Percentiles rank a stretch among this genome's conserved stretches.
Evolutionary conservation across 2,113 vertebrate genomes (phyloP).

Genomic region (Lutjanus erythropterus): DNA sequence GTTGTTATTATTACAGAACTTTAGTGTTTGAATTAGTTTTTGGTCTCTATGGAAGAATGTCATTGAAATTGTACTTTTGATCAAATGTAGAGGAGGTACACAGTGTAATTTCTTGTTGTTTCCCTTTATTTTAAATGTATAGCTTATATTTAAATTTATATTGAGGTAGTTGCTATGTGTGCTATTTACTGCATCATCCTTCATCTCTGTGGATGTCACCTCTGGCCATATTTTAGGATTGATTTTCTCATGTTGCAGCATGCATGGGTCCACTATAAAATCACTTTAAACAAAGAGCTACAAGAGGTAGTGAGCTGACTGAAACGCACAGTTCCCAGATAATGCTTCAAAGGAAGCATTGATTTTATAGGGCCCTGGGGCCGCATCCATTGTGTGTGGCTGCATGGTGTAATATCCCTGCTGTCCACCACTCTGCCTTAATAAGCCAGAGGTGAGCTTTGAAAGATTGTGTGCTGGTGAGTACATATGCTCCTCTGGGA

Average conservation of each 20-base stretch:
- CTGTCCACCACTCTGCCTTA: conserved; percentile 26
- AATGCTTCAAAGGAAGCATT: conserved; percentile 31
- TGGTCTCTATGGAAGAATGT: neutral
- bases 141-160: neutral
- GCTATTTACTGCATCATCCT: neutral
- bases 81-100: neutral
- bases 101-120: neutral
- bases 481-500: conserved; percentile 24
- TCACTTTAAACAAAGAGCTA: conserved; percentile 17
- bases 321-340: conserved; percentile 18
- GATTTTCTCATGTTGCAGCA: conserved; percentile 12
- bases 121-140: neutral
- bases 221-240: conserved; percentile 19
- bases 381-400: conserved; percentile 27
- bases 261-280: conserved; percentile 22
- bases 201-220: neutral
- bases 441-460: conserved; percentile 46
- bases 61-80: neutral
- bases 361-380: conserved; percentile 28
- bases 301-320: conserved; percentile 28
- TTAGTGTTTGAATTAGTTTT: neutral
- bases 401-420: conserved; percentile 16
- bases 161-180: neutral
- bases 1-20: neutral
- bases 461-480: conserved; percentile 15